Base-by-base conservation (phyloP, 2,888 invertebrate genomes). In the Choreutis nemorana region DNA sequence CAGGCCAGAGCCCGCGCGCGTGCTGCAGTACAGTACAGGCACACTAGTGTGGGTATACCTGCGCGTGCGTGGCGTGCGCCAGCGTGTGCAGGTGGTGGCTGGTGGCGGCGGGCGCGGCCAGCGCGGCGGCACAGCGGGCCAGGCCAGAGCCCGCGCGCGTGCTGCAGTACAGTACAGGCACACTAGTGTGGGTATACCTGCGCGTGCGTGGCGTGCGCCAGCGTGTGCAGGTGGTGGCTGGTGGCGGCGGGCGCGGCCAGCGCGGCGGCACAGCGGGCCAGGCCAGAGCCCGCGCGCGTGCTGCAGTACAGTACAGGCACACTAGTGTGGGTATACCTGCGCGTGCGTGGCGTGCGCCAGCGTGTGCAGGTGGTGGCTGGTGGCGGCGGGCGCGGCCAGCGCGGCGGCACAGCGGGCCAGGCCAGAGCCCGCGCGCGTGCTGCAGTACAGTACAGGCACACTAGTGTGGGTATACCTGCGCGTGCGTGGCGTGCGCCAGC, bases 291-390 rank as follows among this genome's bases (percentile, higher is more conserved):
- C 4, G 12, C 22, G 21, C 6, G 22, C 20, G 23, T 10, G 18
- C 10, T 10, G 26, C 10, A n/a, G 25, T 4, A 8, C n/a, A n/a
- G n/a, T n/a, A n/a, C n/a, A n/a, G n/a, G n/a, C n/a, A n/a, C n/a
- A n/a, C 16, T 6, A 11, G 7, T n/a, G 11, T 11, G 9, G 12
- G 10, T 12, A n/a, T 36, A 57, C 56, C 55, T 72, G 55, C 0
- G 55, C 52, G 30, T 63, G 49, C 40, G 81, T 64, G 2, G 81
- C 80, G 9, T 66, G 72, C 37, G 86, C 86, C 40, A 88, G 82
- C 32, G 84, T 81, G 63, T 88, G 87, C 51, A 89, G 82, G 38
- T 88, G 88, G 6, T 78, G 50, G 10, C 87, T 83, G 30, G 86
- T 84, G 50, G 83, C 83, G 22, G 87, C 87, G 34, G 83, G 70